Conservation (phyloP, 1,140 invertebrate species). For the Aphis craccivora region DNA sequence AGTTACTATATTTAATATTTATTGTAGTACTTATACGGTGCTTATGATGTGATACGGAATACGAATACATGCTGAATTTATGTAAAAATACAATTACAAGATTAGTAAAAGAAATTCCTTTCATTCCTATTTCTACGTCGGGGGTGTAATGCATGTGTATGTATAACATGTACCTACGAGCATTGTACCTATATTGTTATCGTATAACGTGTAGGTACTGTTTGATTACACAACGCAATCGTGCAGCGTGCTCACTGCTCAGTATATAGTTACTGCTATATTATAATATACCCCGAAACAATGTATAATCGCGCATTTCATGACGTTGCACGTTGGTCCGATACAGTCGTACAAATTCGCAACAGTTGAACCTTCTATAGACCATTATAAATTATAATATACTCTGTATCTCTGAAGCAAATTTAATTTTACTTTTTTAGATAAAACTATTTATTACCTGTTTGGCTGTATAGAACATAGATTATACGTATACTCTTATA, state of each 20-base stretch:
- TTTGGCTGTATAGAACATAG: too few species aligned
- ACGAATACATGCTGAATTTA: not conserved
- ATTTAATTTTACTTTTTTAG: not conserved
- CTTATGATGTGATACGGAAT: not conserved
- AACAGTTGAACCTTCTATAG: not conserved
- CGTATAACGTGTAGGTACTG: not conserved
- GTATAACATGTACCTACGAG: not conserved
- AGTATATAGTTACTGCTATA: too few species aligned
- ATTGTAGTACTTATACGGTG: not conserved
- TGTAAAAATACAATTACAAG: not conserved
- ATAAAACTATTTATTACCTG: too few species aligned
- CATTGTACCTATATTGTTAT: too few species aligned
- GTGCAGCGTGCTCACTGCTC: not conserved
- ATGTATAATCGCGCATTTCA: not conserved
- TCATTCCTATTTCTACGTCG: not conserved
- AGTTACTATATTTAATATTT: not conserved
- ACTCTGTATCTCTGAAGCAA: not conserved
- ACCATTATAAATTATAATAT: too few species aligned
- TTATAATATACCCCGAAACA: not conserved
- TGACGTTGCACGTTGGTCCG: not conserved
- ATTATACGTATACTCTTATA: not conserved
- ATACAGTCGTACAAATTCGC: not conserved
- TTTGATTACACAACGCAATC: not conserved
- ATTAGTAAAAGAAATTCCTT: slow-evolving; percentile 3
- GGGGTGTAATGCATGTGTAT: not conserved